Percentiles rank a stretch among this genome's conserved stretches.
phyloP scores from a whole-genome alignment of 2,797 vertebrate genomes.

The Karalla daura region DNA sequence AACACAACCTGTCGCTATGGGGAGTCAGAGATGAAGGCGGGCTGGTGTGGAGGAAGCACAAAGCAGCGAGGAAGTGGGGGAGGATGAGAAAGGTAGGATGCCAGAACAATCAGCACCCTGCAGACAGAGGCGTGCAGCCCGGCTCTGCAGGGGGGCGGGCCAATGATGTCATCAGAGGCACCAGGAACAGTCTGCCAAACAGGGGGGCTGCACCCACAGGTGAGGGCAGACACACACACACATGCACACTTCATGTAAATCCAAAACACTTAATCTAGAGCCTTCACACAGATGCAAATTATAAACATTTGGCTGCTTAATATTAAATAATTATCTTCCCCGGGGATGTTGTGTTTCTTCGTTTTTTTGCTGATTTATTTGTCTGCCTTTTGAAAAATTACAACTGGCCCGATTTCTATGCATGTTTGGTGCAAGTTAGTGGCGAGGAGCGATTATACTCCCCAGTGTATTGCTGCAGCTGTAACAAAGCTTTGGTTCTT shows the following conservation, averaged over 20 bases:
- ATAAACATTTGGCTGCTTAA: too few species aligned
- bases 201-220: constrained; percentile 16
- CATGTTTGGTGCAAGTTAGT: too few species aligned
- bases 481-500: too few species aligned
- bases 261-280: neutral
- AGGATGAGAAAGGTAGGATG: constrained; percentile 28
- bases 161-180: constrained; percentile 68
- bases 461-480: too few species aligned
- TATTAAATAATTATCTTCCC: too few species aligned
- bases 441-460: too few species aligned
- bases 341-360: too few species aligned
- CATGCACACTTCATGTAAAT: neutral
- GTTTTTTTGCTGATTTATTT: too few species aligned
- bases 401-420: too few species aligned
- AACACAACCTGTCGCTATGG: constrained; percentile 33
- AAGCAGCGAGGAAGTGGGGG: neutral
- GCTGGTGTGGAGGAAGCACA: constrained; percentile 19
- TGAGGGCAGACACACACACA: constrained; percentile 14
- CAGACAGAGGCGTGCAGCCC: constrained; percentile 33
- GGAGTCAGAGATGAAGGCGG: constrained; percentile 26
- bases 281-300: too few species aligned
- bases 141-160: constrained; percentile 25
- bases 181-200: constrained; percentile 24
- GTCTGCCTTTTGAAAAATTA: too few species aligned
- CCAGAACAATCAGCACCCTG: constrained; percentile 50